phyloP scores from a whole-genome alignment of 2,888 invertebrate genomes.

The Nomada goodeniana region DNA sequence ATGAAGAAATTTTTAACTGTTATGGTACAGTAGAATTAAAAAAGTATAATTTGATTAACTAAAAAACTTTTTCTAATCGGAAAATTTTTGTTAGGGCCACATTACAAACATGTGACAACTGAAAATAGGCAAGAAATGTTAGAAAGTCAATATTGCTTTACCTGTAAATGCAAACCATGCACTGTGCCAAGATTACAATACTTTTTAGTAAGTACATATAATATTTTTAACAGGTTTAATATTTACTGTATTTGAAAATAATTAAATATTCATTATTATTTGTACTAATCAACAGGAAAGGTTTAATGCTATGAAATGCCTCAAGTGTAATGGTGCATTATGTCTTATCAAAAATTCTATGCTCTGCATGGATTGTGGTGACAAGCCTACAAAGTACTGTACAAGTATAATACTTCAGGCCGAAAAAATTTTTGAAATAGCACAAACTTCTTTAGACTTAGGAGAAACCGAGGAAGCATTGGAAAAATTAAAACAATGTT shows the following conservation, averaged over 20 bases:
- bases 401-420: slow-evolving; percentile 79
- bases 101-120: slow-evolving; percentile 88
- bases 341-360: slow-evolving; percentile 69
- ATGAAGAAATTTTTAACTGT: slow-evolving; percentile 93
- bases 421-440: slow-evolving; percentile 73
- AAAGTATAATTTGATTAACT: background rate
- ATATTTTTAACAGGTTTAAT: background rate
- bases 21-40: slow-evolving; percentile 86
- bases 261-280: slow-evolving; percentile 21
- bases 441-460: slow-evolving; percentile 64
- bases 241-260: background rate
- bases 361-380: slow-evolving; percentile 79
- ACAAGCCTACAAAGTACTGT: slow-evolving; percentile 67
- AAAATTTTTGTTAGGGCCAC: slow-evolving; percentile 85
- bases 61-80: background rate
- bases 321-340: slow-evolving; percentile 81
- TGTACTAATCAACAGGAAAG: slow-evolving; percentile 78
- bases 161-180: slow-evolving; percentile 91
- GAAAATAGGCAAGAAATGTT: slow-evolving; percentile 88
- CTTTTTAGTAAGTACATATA: slow-evolving; percentile 73
- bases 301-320: slow-evolving; percentile 82
- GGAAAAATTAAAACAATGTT: slow-evolving; percentile 83
- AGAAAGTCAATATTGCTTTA: slow-evolving; percentile 91
- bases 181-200: slow-evolving; percentile 78
- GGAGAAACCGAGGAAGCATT: slow-evolving; percentile 82